Evolutionary conservation across 2,888 invertebrate genomes (phyloP), one percentile per base, ranked within the genome.

Genomic region (Augiades crinisus): DNA sequence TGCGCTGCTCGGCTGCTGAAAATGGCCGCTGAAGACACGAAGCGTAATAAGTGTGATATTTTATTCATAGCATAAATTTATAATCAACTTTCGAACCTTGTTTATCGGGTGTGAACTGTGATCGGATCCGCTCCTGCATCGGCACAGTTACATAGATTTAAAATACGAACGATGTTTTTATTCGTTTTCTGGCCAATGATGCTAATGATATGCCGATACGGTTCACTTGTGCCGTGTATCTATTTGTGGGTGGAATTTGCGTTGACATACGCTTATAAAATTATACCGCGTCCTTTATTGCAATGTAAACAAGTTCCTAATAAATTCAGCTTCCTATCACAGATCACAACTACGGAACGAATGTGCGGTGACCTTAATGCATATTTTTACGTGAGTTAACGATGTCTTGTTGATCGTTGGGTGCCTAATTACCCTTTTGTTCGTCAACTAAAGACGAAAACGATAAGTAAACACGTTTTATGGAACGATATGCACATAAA

Each of bases 11-110:
- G 30, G 31, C 13, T 33, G 24, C 47, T 54, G 50, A 56, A 62
- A 59, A 58, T 59, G 62, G 57, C 57, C 46, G 58, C 33, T 49
- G 24, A 41, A 49, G 12, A 49, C 49, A 10, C 43, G 49, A 49
- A 31, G 22, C 31, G 30, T 31, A 51, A 8, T 38, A 24, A 36
- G 30, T 43, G 33, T 43, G 34, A 37, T 31, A 17, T 49, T 19
- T 43, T 31, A 17, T 49, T 19, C 34, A 34, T 24, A 27, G 34
- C 41, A 50, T 19, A 43, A n/a, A 50, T 30, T 46, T 53, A 45
- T 38, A 43, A 52, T 40, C 43, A 50, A 43, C 44, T 49, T 49
- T 40, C 47, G 33, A 49, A 40, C 40, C 30, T 8, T 21, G 47
- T 47, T 30, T 14, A 33, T 40, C 22, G 21, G 33, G 5, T 8